These are phyloP conservation scores for Campoplex capitator DNA, from an alignment of 2,888 invertebrate genomes.

Conservation along the genomic window DNA sequence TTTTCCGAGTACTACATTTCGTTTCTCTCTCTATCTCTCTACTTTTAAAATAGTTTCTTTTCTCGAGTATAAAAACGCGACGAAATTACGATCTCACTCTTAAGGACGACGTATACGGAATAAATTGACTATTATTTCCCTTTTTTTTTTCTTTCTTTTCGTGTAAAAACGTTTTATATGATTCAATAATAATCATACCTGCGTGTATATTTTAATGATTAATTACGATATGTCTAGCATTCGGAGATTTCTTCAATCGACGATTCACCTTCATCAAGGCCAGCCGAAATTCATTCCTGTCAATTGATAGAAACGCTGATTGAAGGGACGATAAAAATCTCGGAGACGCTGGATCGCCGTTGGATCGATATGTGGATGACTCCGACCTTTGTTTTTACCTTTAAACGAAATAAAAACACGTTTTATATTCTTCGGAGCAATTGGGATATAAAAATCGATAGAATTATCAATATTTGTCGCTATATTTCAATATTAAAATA, in stretches of 20 bases:
- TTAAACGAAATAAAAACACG: constrained; percentile 7
- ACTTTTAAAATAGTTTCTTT: constrained; percentile 11
- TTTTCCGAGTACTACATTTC: not conserved
- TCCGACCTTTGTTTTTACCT: constrained; percentile 94
- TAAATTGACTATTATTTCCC: constrained; percentile 57
- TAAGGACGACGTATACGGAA: constrained; percentile 43
- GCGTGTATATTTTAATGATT: constrained; percentile 26
- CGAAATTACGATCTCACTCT: constrained; percentile 24
- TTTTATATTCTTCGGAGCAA: not conserved
- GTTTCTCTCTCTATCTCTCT: not conserved
- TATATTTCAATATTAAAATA: no score
- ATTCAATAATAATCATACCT: constrained; percentile 23
- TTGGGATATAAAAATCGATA: not conserved
- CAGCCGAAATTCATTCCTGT: constrained; percentile 95
- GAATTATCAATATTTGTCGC: not conserved
- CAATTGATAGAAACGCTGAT: constrained; percentile 93
- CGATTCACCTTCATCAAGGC: constrained; percentile 84
- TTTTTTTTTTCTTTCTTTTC: constrained; percentile 9
- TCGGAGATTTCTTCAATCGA: constrained; percentile 64
- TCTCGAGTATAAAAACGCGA: constrained; percentile 52
- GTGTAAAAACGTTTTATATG: constrained; percentile 15
- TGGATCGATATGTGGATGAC: constrained; percentile 93
- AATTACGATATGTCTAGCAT: constrained; percentile 75
- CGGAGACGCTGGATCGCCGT: constrained; percentile 90
- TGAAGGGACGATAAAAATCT: constrained; percentile 94